Evolutionary conservation across 1,140 invertebrate genomes (phyloP), one percentile per base, ranked within the genome.

Genomic region (Drosophila equinoxialis): DNA sequence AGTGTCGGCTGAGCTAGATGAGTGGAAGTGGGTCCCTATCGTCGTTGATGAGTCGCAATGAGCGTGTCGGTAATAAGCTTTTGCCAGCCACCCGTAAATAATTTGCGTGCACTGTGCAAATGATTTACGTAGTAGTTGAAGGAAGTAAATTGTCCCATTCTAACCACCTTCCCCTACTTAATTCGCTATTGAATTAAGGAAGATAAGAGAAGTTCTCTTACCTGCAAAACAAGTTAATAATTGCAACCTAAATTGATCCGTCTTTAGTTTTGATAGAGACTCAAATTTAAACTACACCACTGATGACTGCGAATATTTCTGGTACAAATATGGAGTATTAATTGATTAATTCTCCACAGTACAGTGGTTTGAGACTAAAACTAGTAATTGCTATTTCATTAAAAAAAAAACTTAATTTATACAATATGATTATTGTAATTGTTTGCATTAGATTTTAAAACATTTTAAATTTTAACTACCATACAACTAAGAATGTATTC

Each of bases 61-160:
- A 59, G 57, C 57, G 57, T 59, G 57, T 59, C 57, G 57, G 17
- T 59, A 59, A 59, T 59, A 59, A 59, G 33, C 57, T 59, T 39
- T 59, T 59, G 57, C 3, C 57, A 59, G 57, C 33, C 57, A 59
- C 33, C 33, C 57, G 57, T 59, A 39, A 59, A 59, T 39, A 59
- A 59, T 59, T 59, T 59, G 57, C 57, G 57, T 59, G 57, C 57
- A 59, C 7, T 59, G 30, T 37, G 23, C 57, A 59, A 59, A 59
- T 37, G 33, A 59, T 59, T 59, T 37, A 14, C 57, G 30, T 23
- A 23, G 30, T 51, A 51, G 17, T 51, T 23, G 45, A 39, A 59
- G 57, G 23, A 39, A 37, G 30, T 35, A 4, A 17, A 58, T 6
- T 14, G 33, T 5, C 33, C 2, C 14, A 39, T 39, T 37, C n/a